Percentiles rank a stretch among this genome's conserved stretches.
Conservation (phyloP, 2,797 vertebrate genomes). For the Sebastes steindachneri region DNA sequence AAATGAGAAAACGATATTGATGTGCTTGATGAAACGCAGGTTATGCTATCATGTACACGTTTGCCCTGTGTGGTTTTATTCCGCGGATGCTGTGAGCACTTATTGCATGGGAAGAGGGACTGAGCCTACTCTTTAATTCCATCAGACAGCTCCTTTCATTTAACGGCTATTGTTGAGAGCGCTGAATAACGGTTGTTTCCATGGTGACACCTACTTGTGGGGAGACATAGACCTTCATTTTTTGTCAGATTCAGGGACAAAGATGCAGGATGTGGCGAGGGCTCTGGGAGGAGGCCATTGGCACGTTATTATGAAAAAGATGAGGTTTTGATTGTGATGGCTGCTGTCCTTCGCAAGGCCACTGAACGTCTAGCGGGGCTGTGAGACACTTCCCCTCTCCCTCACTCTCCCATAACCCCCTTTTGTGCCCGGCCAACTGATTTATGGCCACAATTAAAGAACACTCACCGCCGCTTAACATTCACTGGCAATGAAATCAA, state of each 20-base stretch:
- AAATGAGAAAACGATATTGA: constrained; percentile 1
- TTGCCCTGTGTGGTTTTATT: constrained; percentile 34
- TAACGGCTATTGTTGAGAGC: constrained; percentile 75
- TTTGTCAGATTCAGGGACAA: constrained; percentile 75
- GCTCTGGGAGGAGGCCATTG: constrained; percentile 57
- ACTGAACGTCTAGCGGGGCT: constrained; percentile 13
- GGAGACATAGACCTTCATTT: constrained; percentile 73
- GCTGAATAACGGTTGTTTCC: constrained; percentile 81
- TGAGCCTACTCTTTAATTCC: constrained; percentile 73
- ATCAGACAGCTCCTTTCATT: constrained; percentile 78
- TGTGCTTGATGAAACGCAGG: constrained; percentile 35
- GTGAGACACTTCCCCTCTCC: not conserved
- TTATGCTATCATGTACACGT: constrained; percentile 27
- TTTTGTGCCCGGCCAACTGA: constrained; percentile 45
- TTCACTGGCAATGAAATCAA: constrained; percentile 58
- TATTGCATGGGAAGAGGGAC: constrained; percentile 44
- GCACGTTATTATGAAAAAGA: constrained; percentile 42
- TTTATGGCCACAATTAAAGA: constrained; percentile 78
- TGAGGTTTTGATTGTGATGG: constrained; percentile 60
- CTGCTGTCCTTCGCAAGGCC: constrained; percentile 32
- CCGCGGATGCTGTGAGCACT: constrained; percentile 29
- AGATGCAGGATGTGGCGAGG: constrained; percentile 50
- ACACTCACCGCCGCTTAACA: constrained; percentile 54
- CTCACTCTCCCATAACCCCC: not conserved
- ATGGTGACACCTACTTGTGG: constrained; percentile 81